Percentiles rank a stretch among this genome's conserved stretches.
Conservation (phyloP, 1,140 invertebrate species). For the Atta cephalotes region DNA sequence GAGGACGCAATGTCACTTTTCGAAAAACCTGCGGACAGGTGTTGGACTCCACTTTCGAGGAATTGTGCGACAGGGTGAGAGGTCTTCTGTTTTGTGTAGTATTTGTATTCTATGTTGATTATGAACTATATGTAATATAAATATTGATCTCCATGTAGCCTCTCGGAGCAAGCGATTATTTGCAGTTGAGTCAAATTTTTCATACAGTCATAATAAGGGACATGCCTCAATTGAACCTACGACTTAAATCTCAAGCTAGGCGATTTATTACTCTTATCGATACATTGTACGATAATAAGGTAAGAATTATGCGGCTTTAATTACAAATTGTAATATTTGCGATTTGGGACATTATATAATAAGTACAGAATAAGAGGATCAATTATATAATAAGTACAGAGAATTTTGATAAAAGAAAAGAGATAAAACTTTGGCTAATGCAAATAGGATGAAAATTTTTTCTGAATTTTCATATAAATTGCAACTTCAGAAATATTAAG, state of each 20-base stretch:
- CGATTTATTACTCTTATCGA: conserved; percentile 99
- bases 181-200: conserved; percentile 96
- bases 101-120: neutral
- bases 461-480: no score
- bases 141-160: conserved; percentile 88
- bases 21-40: conserved; percentile 96
- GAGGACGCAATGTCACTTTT: conserved; percentile 95
- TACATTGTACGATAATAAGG: conserved; percentile 98
- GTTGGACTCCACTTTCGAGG: conserved; percentile 95
- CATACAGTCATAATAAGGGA: conserved; percentile 97
- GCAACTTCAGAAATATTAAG: no score
- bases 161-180: conserved; percentile 97
- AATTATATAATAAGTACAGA: conserved; percentile 27
- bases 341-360: conserved; percentile 34
- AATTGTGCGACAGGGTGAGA: conserved; percentile 95
- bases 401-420: neutral
- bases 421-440: neutral
- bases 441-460: no score
- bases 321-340: conserved; percentile 14
- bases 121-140: neutral
- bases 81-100: neutral
- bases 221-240: conserved; percentile 93
- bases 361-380: neutral
- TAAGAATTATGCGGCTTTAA: conserved; percentile 80
- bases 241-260: conserved; percentile 93